These are phyloP conservation scores for Psophia crepitans DNA, from an alignment of 2,113 vertebrate species.

Conservation along the genomic window DNA sequence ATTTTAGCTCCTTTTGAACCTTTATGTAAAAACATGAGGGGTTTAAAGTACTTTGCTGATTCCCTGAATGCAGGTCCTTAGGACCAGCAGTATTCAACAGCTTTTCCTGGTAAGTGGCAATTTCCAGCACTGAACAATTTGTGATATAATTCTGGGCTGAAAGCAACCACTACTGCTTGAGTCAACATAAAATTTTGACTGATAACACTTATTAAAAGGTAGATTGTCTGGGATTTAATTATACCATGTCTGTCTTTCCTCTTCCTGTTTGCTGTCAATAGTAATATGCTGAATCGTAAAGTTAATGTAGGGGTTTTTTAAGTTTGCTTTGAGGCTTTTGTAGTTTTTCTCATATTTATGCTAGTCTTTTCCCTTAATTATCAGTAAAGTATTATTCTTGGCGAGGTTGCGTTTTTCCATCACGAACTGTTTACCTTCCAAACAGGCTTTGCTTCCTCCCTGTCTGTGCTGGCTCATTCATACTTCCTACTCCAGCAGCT, in stretches of 20 bases:
- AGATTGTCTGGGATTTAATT: background rate
- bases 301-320: background rate
- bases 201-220: background rate
- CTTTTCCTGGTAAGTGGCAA: background rate
- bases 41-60: background rate
- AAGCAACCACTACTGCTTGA: background rate
- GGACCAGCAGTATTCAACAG: background rate
- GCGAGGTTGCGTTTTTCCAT: constrained; percentile 41
- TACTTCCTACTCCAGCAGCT: constrained; percentile 27
- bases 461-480: constrained; percentile 55
- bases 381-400: constrained; percentile 70
- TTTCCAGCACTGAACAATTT: background rate
- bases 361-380: constrained; percentile 68
- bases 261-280: constrained; percentile 59
- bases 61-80: background rate
- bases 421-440: constrained; percentile 58
- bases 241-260: constrained; percentile 8
- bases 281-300: constrained; percentile 12
- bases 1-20: background rate
- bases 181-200: constrained; percentile 20
- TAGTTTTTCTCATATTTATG: constrained; percentile 53
- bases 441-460: constrained; percentile 54
- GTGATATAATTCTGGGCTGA: background rate
- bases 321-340: constrained; percentile 30
- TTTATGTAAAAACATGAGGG: background rate